Evolutionary conservation across 2,888 invertebrate genomes (phyloP), one percentile per base, ranked within the genome.

Genomic region (Chloroclysta siterata): DNA sequence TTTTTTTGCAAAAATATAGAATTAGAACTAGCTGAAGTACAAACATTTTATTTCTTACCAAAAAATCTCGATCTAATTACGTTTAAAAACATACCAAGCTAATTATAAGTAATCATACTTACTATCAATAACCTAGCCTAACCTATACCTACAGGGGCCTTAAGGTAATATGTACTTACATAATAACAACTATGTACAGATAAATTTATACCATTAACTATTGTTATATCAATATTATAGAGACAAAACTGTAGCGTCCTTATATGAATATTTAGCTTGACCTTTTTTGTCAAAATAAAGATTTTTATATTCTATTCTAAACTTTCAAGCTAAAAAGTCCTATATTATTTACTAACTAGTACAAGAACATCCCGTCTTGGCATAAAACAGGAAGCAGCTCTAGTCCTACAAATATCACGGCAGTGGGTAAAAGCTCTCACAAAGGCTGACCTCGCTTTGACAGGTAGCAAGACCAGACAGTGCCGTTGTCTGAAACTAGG

Each of bases 371-470:
- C 56, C 10, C 28, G 5, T 47, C 33, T 13, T 36, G 15, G 6
- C 33, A 39, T 1, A 57, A 48, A 33, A 22, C 44, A 52, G 52
- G 46, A 59, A 53, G 52, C 29, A 22, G 53, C 29, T 42, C 29
- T 13, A 46, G 55, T 39, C 46, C 39, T 22, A 42, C 41, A 54
- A 17, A 61, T 71, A 66, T 67, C 62, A 65, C 50, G 65, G 63
- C 57, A 59, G 54, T 60, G 68, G 68, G 71, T 62, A 71, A 70
- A 71, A 68, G 58, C 65, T 72, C n/a, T 72, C 62, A 81, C 79
- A 80, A 85, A 86, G 79, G 82, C 78, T 79, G 81, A 82, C 82
- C 82, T 78, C 79, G 64, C 84, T 82, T 83, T 81, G 80, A 75
- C 72, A 64, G 52, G 62, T 61, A 69, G 61, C 71, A 72, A 68